Conservation (phyloP, 2,113 vertebrate genomes). For the Amphilophus citrinellus region DNA sequence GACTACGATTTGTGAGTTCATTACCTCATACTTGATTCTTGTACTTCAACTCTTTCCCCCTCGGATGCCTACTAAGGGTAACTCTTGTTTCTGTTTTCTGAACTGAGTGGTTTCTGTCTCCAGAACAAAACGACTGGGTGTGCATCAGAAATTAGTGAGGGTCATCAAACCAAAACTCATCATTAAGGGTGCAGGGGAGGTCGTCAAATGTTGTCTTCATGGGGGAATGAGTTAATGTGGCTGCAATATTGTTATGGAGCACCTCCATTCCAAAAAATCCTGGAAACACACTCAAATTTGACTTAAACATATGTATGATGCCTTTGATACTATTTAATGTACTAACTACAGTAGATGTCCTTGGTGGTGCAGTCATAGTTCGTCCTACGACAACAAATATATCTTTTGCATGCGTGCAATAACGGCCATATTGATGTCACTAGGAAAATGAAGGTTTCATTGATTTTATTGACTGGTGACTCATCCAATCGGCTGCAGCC, state of each 20-base stretch:
- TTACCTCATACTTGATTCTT: too few species aligned
- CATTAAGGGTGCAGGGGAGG: too few species aligned
- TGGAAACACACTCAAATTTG: not conserved
- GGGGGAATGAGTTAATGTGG: too few species aligned
- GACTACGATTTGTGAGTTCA: too few species aligned
- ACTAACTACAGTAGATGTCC: constrained; percentile 3
- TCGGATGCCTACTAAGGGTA: too few species aligned
- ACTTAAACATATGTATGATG: not conserved
- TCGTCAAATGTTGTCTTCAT: too few species aligned
- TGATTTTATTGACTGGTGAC: constrained; percentile 57
- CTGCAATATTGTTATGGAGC: not conserved
- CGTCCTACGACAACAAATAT: not conserved
- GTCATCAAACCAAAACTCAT: too few species aligned
- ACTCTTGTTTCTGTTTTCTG: too few species aligned
- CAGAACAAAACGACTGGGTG: too few species aligned
- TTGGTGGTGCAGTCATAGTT: not conserved
- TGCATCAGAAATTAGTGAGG: too few species aligned
- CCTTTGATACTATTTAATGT: not conserved
- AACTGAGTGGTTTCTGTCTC: too few species aligned
- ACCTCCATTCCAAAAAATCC: not conserved
- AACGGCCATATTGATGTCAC: constrained; percentile 25
- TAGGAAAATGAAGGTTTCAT: constrained; percentile 53
- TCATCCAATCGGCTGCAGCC: constrained; percentile 42
- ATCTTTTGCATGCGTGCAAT: constrained; percentile 1
- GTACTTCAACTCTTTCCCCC: too few species aligned